A percentile compares a stretch with the other conserved stretches of the same genome.
phyloP scores from a whole-genome alignment of 1,140 invertebrate species.

The Macrostomum lignano region DNA sequence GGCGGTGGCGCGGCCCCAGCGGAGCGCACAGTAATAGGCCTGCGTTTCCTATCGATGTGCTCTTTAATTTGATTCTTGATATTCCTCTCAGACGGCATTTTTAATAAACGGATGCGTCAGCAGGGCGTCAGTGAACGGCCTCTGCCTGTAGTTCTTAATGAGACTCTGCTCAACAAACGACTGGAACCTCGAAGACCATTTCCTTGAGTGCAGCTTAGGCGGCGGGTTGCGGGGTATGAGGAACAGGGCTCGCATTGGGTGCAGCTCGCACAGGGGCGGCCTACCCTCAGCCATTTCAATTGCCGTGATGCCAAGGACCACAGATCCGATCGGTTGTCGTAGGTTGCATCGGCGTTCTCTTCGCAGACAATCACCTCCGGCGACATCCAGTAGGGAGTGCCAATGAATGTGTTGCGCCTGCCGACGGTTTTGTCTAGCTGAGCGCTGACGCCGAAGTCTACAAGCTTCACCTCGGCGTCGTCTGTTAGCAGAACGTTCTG shows the following conservation, averaged over 20 bases:
- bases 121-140: conserved; percentile 86
- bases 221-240: conserved; percentile 88
- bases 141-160: conserved; percentile 52
- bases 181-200: conserved; percentile 17
- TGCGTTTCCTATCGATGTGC: conserved; percentile 54
- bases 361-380: conserved; percentile 93
- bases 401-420: conserved; percentile 90
- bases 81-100: conserved; percentile 86
- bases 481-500: conserved; percentile 97
- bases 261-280: conserved; percentile 66
- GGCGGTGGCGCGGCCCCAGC: too few species aligned
- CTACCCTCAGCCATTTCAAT: conserved; percentile 99
- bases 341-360: conserved; percentile 96
- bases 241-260: conserved; percentile 94
- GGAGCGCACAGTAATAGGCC: too few species aligned
- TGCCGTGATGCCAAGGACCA: conserved; percentile 96
- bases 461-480: conserved; percentile 94
- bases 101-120: conserved; percentile 87
- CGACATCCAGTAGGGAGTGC: conserved; percentile 78
- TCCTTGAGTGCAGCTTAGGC: conserved; percentile 46
- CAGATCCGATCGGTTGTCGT: conserved; percentile 88
- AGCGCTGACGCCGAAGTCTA: conserved; percentile 97
- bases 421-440: conserved; percentile 95
- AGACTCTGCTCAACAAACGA: conserved; percentile 52
- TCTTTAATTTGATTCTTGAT: conserved; percentile 92